A percentile compares a stretch with the other conserved stretches of the same genome.
Conservation (phyloP, 2,113 vertebrate species). For the Machaerirhynchus nigripectus region DNA sequence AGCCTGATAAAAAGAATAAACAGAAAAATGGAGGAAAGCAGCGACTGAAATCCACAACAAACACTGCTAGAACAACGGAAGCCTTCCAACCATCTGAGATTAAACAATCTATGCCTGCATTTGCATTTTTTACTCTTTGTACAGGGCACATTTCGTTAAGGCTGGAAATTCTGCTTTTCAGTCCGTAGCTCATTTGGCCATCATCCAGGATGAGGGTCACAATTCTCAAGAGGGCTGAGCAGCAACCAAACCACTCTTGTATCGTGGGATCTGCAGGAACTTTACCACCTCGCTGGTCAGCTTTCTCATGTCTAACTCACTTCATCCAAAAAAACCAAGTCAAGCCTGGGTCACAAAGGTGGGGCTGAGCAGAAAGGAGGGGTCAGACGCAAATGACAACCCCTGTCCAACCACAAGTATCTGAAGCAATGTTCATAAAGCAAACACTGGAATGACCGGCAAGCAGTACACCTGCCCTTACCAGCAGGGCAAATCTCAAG, state of each 20-base stretch:
- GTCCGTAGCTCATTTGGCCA: neutral
- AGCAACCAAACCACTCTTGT: neutral
- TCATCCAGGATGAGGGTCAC: neutral
- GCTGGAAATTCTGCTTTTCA: neutral
- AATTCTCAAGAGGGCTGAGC: neutral
- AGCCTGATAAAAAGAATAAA: slow-evolving; percentile 6
- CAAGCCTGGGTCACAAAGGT: neutral
- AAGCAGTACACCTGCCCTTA: neutral
- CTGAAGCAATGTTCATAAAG: neutral
- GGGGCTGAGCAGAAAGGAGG: neutral
- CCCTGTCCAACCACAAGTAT: neutral
- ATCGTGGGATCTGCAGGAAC: neutral
- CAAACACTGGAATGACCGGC: neutral
- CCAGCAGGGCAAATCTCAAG: neutral
- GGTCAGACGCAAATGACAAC: neutral
- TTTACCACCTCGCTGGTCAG: neutral
- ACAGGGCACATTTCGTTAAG: neutral
- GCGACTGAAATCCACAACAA: neutral
- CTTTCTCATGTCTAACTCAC: neutral
- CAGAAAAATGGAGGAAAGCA: neutral
- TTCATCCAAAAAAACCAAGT: neutral
- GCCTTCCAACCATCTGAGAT: neutral
- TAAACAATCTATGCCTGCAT: neutral
- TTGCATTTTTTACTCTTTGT: neutral
- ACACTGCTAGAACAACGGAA: neutral